Evolutionary conservation across 2,797 vertebrate species (phyloP), one percentile per base, ranked within the genome.

Genomic region (Spinus pinus): DNA sequence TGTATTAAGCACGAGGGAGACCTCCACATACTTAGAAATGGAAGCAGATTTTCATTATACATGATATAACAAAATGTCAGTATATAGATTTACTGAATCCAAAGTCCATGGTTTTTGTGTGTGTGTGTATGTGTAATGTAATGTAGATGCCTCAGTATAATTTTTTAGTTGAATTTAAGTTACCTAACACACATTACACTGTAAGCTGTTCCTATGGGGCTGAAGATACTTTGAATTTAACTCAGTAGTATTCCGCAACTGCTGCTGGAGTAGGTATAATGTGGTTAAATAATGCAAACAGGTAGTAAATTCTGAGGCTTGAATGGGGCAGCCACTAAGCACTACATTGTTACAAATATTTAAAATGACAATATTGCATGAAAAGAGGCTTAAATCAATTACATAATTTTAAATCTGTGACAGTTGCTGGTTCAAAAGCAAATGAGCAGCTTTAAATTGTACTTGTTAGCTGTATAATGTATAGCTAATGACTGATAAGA

Each of bases 221-320:
- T 96, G 78, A 93, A 96, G 92, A 89, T 93, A 71, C 50, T 96
- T 46, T 22, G 79, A 69, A 90, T 95, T 95, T 90, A 94, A 95
- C 94, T 96, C 75, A 13, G 74, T 93, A 92, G 81, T 92, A 90
- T 88, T 96, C 83, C 72, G 10, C 92, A 96, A 93, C 80, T 94
- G 94, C 62, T 95, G 82, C 82, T 82, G 70, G 77, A 93, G 53
- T 86, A 69, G 78, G 46, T 94, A 79, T 82, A 96, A 92, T 87
- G 73, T 57, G 50, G 82, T 96, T 95, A 90, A 81, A 93, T 95
- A 91, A 92, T 86, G 75, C 86, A 66, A 94, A 91, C 42, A 64
- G 79, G 74, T 42, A 28, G 47, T 60, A 72, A 72, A 88, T 74
- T 71, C 49, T 71, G 70, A 81, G 91, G 60, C 70, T 72, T 79